Conservation (phyloP, 2,888 invertebrate species). For the Sphaerophoria rueppellii region DNA sequence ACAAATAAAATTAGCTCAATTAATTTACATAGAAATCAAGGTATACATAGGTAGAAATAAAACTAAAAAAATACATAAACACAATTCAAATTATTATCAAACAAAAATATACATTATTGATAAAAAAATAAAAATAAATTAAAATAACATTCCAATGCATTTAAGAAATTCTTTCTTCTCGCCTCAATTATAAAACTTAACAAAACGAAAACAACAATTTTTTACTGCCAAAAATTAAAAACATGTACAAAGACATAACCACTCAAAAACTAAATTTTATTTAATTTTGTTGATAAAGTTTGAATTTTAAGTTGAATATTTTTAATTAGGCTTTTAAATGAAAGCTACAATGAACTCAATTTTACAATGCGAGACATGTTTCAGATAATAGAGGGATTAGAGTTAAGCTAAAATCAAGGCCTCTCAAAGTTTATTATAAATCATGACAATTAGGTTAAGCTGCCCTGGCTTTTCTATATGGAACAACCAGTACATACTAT, state of each 20-base stretch:
- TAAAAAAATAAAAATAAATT: constrained; percentile 33
- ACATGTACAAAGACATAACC: constrained; percentile 51
- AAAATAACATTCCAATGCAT: constrained; percentile 66
- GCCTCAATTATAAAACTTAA: constrained; percentile 35
- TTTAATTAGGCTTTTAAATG: no score
- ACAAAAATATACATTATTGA: constrained; percentile 23
- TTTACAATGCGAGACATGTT: no score
- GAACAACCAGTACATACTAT: no score
- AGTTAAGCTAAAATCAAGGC: no score
- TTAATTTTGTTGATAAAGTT: neutral
- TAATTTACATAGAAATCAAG: constrained; percentile 37
- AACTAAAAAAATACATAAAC: constrained; percentile 28
- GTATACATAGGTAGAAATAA: constrained; percentile 23
- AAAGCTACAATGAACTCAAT: no score
- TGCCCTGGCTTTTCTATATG: no score
- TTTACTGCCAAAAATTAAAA: constrained; percentile 63
- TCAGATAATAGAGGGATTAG: no score
- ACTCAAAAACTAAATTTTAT: neutral
- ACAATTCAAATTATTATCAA: constrained; percentile 16
- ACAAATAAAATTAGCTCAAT: constrained; percentile 38
- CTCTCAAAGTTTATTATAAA: no score
- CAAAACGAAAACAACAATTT: constrained; percentile 21
- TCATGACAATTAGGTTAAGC: no score
- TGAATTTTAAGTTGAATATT: no score
- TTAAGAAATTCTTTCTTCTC: constrained; percentile 46